phyloP scores from a whole-genome alignment of 2,113 vertebrate genomes.

The Vombatus ursinus region DNA sequence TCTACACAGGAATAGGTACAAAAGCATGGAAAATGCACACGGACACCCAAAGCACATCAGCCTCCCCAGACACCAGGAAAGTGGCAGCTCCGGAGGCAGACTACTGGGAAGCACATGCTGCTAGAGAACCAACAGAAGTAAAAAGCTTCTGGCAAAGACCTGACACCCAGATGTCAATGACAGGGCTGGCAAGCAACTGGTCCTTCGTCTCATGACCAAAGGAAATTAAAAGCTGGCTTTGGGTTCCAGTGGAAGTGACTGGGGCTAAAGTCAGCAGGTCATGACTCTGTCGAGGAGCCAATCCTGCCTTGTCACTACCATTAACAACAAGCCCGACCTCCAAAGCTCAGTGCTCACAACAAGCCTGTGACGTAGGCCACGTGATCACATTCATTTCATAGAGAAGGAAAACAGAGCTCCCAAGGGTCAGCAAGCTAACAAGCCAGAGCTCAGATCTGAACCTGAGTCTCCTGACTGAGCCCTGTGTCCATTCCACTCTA shows the following conservation, averaged over 20 bases:
- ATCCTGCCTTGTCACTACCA: constrained; percentile 38
- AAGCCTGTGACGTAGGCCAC: background rate
- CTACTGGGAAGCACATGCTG: constrained; percentile 68
- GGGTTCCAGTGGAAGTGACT: constrained; percentile 25
- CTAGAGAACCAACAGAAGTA: constrained; percentile 49
- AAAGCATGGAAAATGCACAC: constrained; percentile 68
- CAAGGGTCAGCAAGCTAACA: background rate
- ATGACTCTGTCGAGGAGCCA: constrained; percentile 41
- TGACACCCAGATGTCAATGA: constrained; percentile 7
- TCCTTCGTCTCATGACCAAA: constrained; percentile 12
- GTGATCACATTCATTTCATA: background rate
- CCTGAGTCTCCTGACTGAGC: background rate
- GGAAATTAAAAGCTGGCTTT: constrained; percentile 27
- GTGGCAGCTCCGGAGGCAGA: constrained; percentile 73
- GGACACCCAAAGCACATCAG: constrained; percentile 67
- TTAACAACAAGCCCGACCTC: constrained; percentile 27
- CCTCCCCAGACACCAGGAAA: constrained; percentile 63
- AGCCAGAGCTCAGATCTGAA: background rate
- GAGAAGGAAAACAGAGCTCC: background rate
- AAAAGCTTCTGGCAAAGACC: constrained; percentile 52
- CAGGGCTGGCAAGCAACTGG: constrained; percentile 15
- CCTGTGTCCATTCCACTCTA: background rate
- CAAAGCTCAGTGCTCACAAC: constrained; percentile 22
- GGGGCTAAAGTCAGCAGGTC: background rate
- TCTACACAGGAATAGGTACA: constrained; percentile 74